Conservation (phyloP, 2,888 invertebrate genomes). For the Sicus ferrugineus region DNA sequence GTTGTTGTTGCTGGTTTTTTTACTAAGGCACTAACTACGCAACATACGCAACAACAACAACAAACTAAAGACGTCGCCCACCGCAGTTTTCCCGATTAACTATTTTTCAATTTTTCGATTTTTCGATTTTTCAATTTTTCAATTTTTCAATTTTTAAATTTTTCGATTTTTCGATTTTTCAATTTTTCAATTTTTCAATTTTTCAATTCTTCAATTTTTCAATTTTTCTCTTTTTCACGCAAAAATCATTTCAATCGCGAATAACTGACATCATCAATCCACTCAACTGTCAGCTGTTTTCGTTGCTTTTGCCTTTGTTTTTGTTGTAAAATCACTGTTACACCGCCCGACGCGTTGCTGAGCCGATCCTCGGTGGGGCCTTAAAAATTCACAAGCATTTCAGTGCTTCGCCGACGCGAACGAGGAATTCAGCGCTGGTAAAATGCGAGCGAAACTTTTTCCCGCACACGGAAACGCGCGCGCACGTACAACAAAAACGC, state of each 20-base stretch:
- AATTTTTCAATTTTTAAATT: neutral
- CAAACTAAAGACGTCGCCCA: neutral
- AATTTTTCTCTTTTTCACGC: neutral
- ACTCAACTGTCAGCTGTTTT: neutral
- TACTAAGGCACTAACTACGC: constrained; percentile 38
- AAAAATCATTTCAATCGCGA: neutral
- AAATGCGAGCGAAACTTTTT: neutral
- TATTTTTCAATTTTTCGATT: neutral
- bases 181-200: neutral
- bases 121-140: neutral
- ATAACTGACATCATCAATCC: neutral
- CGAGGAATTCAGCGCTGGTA: too few relatives aligned
- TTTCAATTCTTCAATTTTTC: neutral
- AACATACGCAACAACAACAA: neutral
- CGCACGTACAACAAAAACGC: neutral
- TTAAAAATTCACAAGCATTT: neutral
- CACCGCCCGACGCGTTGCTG: neutral
- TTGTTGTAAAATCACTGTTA: too few relatives aligned
- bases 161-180: neutral
- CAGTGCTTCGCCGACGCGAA: too few relatives aligned
- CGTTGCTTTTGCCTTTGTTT: neutral
- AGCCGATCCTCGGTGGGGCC: too few relatives aligned
- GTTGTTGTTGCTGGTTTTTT: constrained; percentile 32
- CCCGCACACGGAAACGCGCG: constrained; percentile 19
- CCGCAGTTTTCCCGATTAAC: neutral